A percentile compares a stretch with the other conserved stretches of the same genome.
Conservation (phyloP, 2,113 vertebrate genomes). For the Lepisosteus oculatus region DNA sequence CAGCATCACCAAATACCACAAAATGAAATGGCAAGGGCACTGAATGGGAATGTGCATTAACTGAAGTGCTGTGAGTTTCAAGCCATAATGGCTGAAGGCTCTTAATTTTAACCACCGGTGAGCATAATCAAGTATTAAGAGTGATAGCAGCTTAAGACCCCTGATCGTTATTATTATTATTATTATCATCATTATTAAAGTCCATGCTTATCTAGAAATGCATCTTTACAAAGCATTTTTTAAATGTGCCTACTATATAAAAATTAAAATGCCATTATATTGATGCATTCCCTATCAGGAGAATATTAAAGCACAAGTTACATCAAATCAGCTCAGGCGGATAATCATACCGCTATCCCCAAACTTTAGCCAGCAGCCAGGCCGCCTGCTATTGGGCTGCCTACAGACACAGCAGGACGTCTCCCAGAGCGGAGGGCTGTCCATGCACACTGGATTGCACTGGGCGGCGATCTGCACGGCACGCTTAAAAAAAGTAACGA, state of each 20-base stretch:
- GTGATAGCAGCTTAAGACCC: conserved; percentile 47
- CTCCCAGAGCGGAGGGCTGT: conserved; percentile 41
- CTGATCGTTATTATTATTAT: conserved; percentile 62
- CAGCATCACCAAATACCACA: conserved; percentile 56
- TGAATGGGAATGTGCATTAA: conserved; percentile 58
- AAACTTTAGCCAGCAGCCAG: conserved; percentile 23
- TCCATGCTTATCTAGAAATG: conserved; percentile 55
- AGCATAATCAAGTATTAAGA: conserved; percentile 56
- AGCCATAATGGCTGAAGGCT: conserved; percentile 73
- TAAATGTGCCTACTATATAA: conserved; percentile 54
- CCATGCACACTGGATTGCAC: conserved; percentile 52
- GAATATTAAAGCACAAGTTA: conserved; percentile 46
- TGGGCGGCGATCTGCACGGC: conserved; percentile 22
- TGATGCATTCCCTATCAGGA: conserved; percentile 59
- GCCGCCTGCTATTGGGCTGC: conserved; percentile 15
- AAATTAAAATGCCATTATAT: conserved; percentile 69
- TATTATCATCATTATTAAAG: conserved; percentile 63
- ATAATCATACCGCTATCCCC: conserved; percentile 33
- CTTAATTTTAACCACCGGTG: conserved; percentile 64
- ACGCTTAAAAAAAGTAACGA: conserved; percentile 32
- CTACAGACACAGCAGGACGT: conserved; percentile 44
- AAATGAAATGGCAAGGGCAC: conserved; percentile 70
- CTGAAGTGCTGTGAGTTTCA: conserved; percentile 61
- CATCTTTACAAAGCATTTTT: conserved; percentile 64
- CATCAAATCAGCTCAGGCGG: conserved; percentile 43